Conservation (phyloP, 2,888 invertebrate genomes). For the Aphodius sticticus region DNA sequence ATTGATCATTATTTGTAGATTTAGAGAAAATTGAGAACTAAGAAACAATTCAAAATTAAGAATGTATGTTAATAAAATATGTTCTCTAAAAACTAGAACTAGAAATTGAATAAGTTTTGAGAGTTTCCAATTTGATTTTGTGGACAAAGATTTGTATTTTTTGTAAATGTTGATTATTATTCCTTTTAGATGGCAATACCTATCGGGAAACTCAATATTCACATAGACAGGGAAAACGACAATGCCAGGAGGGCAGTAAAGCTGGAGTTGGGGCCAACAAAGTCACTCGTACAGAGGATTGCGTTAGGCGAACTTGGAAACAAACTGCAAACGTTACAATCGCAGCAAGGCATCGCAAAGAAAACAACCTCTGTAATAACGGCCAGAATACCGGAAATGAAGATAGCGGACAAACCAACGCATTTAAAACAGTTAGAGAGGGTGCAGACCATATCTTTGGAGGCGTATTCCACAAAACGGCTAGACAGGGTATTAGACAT, state of each 20-base stretch:
- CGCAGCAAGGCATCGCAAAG: conserved; percentile 12
- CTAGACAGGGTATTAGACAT: conserved; percentile 34
- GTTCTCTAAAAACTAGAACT: too few relatives aligned
- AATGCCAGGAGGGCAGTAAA: neutral
- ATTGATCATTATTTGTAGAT: neutral
- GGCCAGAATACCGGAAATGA: neutral
- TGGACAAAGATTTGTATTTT: neutral
- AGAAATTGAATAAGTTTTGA: too few relatives aligned
- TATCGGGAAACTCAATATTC: neutral
- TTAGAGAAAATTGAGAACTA: neutral
- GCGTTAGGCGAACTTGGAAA: conserved; percentile 51
- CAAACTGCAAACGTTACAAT: conserved; percentile 36
- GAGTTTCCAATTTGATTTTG: too few relatives aligned
- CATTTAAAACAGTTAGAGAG: conserved; percentile 10
- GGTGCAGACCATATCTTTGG: neutral
- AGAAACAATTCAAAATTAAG: too few relatives aligned
- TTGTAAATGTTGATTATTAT: neutral
- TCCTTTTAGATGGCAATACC: neutral
- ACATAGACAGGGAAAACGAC: neutral
- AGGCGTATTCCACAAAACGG: conserved; percentile 38
- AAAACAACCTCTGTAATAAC: neutral
- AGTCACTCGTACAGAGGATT: conserved; percentile 41
- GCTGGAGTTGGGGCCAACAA: conserved; percentile 33
- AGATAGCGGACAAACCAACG: neutral
- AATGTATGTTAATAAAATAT: too few relatives aligned